phyloP scores from a whole-genome alignment of 2,888 invertebrate species.

The Aspidiotus rigidus region DNA sequence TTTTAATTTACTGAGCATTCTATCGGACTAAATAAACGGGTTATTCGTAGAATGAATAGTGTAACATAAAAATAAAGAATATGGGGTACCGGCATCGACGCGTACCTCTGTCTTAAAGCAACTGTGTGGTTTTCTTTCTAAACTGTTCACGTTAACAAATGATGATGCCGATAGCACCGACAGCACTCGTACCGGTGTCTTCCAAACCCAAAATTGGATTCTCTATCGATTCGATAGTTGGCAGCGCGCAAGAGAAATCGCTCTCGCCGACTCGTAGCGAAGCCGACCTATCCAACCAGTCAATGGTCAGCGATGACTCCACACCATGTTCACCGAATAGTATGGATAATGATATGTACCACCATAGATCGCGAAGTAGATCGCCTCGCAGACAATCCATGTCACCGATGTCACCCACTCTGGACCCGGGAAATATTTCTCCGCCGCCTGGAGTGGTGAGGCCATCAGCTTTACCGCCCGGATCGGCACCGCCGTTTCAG shows the following conservation, averaged over 20 bases:
- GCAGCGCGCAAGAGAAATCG: conserved; percentile 44
- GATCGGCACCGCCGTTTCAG: conserved; percentile 38
- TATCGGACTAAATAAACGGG: no score
- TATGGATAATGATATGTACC: conserved; percentile 16
- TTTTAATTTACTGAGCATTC: no score
- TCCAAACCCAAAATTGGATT: conserved; percentile 90
- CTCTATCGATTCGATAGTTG: conserved; percentile 88
- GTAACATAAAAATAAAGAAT: no score
- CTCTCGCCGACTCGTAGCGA: conserved; percentile 42
- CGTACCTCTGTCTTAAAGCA: no score
- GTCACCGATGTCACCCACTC: conserved; percentile 43
- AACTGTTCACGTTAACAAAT: conserved; percentile 41
- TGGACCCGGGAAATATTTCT: conserved; percentile 41
- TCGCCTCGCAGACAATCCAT: conserved; percentile 36
- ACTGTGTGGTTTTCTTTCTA: no score
- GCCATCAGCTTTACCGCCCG: conserved; percentile 42
- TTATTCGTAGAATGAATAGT: no score
- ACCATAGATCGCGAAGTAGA: conserved; percentile 23
- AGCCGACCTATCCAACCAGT: conserved; percentile 34
- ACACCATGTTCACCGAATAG: conserved; percentile 27
- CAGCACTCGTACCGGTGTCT: conserved; percentile 73
- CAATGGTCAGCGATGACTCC: conserved; percentile 35
- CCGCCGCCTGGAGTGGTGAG: conserved; percentile 40
- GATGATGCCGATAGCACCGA: conserved; percentile 94
- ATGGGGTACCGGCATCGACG: no score